These are phyloP conservation scores for Xiphorhynchus erythropygius DNA, from an alignment of 2,797 vertebrate genomes.

Conservation along the genomic window DNA sequence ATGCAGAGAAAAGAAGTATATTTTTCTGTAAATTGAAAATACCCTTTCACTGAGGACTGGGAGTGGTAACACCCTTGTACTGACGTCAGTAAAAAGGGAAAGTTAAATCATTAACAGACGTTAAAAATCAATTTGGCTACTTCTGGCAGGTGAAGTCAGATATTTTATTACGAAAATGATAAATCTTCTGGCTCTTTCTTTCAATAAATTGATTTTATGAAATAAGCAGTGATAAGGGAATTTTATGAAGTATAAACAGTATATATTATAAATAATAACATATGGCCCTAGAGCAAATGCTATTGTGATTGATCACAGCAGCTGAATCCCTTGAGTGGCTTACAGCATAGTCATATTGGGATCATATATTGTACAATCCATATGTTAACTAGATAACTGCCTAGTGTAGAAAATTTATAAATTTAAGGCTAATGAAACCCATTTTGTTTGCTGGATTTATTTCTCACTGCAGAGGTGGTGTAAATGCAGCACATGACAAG, in stretches of 20 bases:
- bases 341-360: conserved; percentile 19
- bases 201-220: conserved; percentile 53
- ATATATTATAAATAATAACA: conserved; percentile 59
- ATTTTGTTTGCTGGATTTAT: neutral
- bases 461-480: conserved; percentile 22
- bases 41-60: neutral
- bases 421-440: conserved; percentile 18
- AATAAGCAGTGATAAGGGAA: conserved; percentile 37
- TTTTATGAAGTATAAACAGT: conserved; percentile 56
- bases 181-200: conserved; percentile 32
- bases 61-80: conserved; percentile 25
- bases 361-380: conserved; percentile 11
- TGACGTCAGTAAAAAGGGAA: conserved; percentile 55
- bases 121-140: conserved; percentile 45
- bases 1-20: neutral
- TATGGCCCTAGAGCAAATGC: conserved; percentile 22
- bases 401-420: conserved; percentile 25
- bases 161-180: conserved; percentile 55
- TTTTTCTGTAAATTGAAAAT: conserved; percentile 24
- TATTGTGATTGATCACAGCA: conserved; percentile 51
- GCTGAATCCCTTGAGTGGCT: conserved; percentile 9
- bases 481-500: neutral
- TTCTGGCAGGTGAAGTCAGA: conserved; percentile 60
- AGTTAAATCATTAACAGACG: conserved; percentile 65
- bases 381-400: conserved; percentile 49